Conservation (phyloP, 1,140 invertebrate genomes). For the Stratiolaelaps scimitus region DNA sequence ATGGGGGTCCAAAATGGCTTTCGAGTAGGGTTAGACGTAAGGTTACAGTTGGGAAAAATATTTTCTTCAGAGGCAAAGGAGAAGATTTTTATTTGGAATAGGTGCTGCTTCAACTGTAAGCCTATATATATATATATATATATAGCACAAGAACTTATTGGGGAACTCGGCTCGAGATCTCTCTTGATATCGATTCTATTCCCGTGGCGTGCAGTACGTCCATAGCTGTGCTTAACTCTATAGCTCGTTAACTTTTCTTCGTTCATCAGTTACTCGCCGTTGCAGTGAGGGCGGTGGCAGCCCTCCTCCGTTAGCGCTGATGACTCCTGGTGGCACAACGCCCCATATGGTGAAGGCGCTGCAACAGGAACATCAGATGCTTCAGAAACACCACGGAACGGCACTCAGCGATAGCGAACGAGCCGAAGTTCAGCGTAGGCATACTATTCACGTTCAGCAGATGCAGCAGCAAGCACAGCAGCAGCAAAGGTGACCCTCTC, state of each 20-base stretch:
- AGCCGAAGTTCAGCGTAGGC: slow-evolving; percentile 43
- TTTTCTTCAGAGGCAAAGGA: too few relatives aligned
- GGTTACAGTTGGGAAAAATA: too few relatives aligned
- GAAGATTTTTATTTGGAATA: too few relatives aligned
- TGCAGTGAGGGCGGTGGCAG: slow-evolving; percentile 27
- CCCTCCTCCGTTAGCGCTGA: slow-evolving; percentile 13
- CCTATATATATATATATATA: too few relatives aligned
- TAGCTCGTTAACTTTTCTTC: neutral
- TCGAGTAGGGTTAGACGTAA: too few relatives aligned
- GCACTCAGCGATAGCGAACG: slow-evolving; percentile 38
- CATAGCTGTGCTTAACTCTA: too few relatives aligned
- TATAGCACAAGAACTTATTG: too few relatives aligned
- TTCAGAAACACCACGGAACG: slow-evolving; percentile 41
- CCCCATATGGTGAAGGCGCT: slow-evolving; percentile 42
- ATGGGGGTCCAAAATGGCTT: too few relatives aligned
- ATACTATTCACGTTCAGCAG: slow-evolving; percentile 41
- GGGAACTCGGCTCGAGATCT: too few relatives aligned
- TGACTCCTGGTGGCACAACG: slow-evolving; percentile 21
- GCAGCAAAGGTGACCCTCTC: neutral
- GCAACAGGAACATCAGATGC: slow-evolving; percentile 44
- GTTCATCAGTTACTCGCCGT: slow-evolving; percentile 15
- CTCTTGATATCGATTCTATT: too few relatives aligned
- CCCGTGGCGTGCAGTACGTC: too few relatives aligned
- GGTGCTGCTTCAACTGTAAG: too few relatives aligned
- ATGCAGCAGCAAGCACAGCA: slow-evolving; percentile 37